phyloP scores from a whole-genome alignment of 2,888 invertebrate species.

The Hoplodrina blanda region DNA sequence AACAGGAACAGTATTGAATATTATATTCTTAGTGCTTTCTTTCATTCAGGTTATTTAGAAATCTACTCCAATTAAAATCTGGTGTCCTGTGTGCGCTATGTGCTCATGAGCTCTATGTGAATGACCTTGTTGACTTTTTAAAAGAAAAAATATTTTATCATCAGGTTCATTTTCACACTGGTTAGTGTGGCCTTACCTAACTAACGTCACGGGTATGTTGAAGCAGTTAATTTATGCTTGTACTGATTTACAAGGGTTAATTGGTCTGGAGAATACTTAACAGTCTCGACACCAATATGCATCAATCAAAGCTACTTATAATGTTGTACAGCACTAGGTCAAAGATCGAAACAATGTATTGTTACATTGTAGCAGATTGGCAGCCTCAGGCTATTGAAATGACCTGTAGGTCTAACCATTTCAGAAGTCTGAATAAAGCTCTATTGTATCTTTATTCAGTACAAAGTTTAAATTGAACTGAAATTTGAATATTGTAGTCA shows the following conservation, averaged over 20 bases:
- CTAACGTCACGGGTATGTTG: not conserved
- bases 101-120: no score
- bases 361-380: constrained; percentile 24
- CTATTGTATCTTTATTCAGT: not conserved
- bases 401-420: constrained; percentile 6
- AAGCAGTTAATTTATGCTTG: constrained; percentile 1
- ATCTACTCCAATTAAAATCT: not conserved
- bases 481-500: not conserved
- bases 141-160: not conserved
- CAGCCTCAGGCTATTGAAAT: constrained; percentile 31
- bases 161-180: not conserved
- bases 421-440: not conserved
- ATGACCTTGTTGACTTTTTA: not conserved
- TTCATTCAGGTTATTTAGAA: not conserved
- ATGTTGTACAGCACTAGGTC: constrained; percentile 35
- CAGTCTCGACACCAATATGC: constrained; percentile 47
- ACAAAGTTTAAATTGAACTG: not conserved
- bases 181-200: not conserved
- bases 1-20: constrained; percentile 32
- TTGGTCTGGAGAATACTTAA: constrained; percentile 24
- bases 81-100: not conserved
- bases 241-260: constrained; percentile 41
- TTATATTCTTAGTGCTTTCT: constrained; percentile 19
- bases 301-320: constrained; percentile 52
- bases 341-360: constrained; percentile 37